phyloP scores from a whole-genome alignment of 2,113 vertebrate species.

The Bettongia penicillata region DNA sequence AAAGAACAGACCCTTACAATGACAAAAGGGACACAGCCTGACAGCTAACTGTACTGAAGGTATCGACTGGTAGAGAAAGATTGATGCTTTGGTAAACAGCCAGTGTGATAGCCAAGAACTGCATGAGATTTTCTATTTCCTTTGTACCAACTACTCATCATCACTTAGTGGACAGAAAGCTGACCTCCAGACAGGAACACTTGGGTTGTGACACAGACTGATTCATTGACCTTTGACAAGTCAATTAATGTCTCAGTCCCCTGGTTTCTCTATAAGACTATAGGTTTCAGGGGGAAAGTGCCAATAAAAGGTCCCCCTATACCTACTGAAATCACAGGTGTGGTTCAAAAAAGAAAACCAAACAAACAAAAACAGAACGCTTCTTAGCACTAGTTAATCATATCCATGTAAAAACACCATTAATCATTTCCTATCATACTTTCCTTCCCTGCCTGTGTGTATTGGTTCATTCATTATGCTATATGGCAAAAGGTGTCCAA shows the following conservation, averaged over 20 bases:
- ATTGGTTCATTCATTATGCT: neutral
- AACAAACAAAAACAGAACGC: neutral
- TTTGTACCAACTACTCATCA: slow-evolving; percentile 18
- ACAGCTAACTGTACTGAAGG: neutral
- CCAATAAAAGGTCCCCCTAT: neutral
- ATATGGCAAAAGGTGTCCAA: neutral
- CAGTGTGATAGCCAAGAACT: neutral
- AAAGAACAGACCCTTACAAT: neutral
- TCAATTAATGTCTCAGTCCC: neutral
- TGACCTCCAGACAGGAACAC: neutral
- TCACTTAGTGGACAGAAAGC: slow-evolving; percentile 1
- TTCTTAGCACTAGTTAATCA: neutral
- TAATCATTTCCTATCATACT: slow-evolving; percentile 33
- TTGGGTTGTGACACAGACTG: neutral
- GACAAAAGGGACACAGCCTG: neutral
- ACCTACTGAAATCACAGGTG: neutral
- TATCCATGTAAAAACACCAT: neutral
- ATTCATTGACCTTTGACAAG: neutral
- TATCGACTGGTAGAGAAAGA: neutral
- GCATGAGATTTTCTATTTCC: neutral
- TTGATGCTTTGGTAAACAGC: neutral
- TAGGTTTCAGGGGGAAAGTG: neutral
- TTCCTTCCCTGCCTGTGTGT: neutral
- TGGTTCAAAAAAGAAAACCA: neutral
- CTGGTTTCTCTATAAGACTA: neutral